These are phyloP conservation scores for Drosophila formosana DNA, from an alignment of 2,888 invertebrate genomes.

Conservation along the genomic window DNA sequence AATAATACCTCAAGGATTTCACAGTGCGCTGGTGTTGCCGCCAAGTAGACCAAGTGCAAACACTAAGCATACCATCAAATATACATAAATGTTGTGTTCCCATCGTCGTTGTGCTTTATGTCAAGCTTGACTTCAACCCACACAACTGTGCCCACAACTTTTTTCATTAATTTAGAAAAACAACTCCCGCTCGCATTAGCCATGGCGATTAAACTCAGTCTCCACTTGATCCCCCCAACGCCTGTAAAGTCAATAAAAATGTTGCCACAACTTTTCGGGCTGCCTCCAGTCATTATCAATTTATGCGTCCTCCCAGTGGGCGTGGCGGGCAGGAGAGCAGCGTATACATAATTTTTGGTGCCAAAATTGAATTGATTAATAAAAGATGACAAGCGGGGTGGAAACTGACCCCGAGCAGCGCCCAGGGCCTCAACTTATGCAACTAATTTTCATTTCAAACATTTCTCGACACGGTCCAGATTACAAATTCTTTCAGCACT, in stretches of 20 bases:
- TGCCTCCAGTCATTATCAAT: conserved; percentile 67
- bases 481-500: neutral
- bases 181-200: conserved; percentile 49
- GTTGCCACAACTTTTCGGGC: conserved; percentile 51
- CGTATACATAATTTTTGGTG: conserved; percentile 54
- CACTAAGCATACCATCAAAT: conserved; percentile 53
- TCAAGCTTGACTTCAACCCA: conserved; percentile 32
- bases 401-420: conserved; percentile 2
- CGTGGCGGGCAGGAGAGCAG: conserved; percentile 8
- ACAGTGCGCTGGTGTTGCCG: conserved; percentile 17
- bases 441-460: conserved; percentile 15
- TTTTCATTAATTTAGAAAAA: conserved; percentile 72
- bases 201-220: conserved; percentile 58
- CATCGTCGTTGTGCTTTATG: conserved; percentile 30
- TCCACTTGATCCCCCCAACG: neutral
- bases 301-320: conserved; percentile 46
- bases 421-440: neutral
- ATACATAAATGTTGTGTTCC: conserved; percentile 63
- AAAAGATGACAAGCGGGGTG: conserved; percentile 41
- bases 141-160: conserved; percentile 67
- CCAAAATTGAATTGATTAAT: conserved; percentile 75
- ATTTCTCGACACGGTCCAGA: neutral
- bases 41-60: conserved; percentile 29
- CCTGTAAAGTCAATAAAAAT: conserved; percentile 60
- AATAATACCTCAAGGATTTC: conserved; percentile 77